phyloP scores from a whole-genome alignment of 2,888 invertebrate species.

The Hyposoter didymator region DNA sequence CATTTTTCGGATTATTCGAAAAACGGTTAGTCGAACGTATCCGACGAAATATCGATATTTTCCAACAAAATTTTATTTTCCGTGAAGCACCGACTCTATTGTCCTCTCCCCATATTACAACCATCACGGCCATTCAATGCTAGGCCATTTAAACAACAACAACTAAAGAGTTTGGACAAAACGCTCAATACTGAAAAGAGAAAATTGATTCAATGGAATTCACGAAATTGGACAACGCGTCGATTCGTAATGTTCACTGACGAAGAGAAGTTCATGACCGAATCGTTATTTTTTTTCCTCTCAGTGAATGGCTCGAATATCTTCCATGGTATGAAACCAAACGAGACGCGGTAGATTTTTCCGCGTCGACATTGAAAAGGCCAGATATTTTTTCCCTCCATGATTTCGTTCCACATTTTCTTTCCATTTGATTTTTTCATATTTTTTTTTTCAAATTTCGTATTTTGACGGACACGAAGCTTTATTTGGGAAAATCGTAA shows the following conservation, averaged over 20 bases:
- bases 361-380: not conserved
- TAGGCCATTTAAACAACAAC: not conserved
- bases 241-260: not conserved
- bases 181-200: not conserved
- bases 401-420: not conserved
- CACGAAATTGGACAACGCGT: not conserved
- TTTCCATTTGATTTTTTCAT: not conserved
- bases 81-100: not conserved
- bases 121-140: not conserved
- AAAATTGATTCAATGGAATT: conserved; percentile 4
- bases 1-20: no score
- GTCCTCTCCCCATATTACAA: not conserved
- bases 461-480: not conserved
- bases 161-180: not conserved
- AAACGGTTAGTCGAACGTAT: no score
- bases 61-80: no score
- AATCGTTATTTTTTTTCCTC: not conserved
- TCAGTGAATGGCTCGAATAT: not conserved
- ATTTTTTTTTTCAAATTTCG: not conserved
- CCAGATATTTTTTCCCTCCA: not conserved
- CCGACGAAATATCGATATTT: no score
- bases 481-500: not conserved
- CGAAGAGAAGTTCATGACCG: not conserved
- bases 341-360: not conserved
- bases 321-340: not conserved